A percentile compares a stretch with the other conserved stretches of the same genome.
Evolutionary conservation across 2,888 invertebrate genomes (phyloP).

Genomic region (Diplazon laetatorius): DNA sequence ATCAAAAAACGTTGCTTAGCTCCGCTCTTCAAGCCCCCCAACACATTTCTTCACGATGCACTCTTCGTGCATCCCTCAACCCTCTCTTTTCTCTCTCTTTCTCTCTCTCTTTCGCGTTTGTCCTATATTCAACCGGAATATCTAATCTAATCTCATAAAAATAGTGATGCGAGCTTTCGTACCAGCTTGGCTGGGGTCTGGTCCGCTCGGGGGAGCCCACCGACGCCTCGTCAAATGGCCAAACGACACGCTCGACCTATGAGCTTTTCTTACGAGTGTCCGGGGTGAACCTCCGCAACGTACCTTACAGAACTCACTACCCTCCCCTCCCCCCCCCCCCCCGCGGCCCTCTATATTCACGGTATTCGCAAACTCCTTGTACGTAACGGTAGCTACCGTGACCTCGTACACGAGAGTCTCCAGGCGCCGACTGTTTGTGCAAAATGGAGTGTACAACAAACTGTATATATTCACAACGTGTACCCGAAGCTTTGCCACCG

Average conservation of each 20-base stretch:
- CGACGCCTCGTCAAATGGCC: conserved; percentile 41
- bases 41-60: conserved; percentile 38
- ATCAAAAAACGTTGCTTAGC: conserved; percentile 33
- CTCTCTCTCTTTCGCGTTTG: conserved; percentile 7
- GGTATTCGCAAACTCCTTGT: conserved; percentile 17
- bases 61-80: not conserved
- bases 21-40: conserved; percentile 31
- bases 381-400: conserved; percentile 12
- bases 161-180: conserved; percentile 66
- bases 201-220: conserved; percentile 19
- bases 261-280: conserved; percentile 56
- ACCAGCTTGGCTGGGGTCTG: conserved; percentile 16
- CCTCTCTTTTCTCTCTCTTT: not conserved
- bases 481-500: not conserved
- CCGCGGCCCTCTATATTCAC: conserved; percentile 8
- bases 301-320: not conserved
- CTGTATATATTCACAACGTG: conserved; percentile 11
- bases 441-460: conserved; percentile 33
- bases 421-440: conserved; percentile 32
- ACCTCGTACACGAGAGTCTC: conserved; percentile 45
- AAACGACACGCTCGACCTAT: conserved; percentile 33
- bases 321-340: conserved; percentile 5
- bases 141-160: conserved; percentile 72
- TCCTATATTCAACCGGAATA: conserved; percentile 59
- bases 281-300: conserved; percentile 17